These are phyloP conservation scores for Neodiprion pinetum DNA, from an alignment of 1,140 invertebrate genomes.

Conservation along the genomic window DNA sequence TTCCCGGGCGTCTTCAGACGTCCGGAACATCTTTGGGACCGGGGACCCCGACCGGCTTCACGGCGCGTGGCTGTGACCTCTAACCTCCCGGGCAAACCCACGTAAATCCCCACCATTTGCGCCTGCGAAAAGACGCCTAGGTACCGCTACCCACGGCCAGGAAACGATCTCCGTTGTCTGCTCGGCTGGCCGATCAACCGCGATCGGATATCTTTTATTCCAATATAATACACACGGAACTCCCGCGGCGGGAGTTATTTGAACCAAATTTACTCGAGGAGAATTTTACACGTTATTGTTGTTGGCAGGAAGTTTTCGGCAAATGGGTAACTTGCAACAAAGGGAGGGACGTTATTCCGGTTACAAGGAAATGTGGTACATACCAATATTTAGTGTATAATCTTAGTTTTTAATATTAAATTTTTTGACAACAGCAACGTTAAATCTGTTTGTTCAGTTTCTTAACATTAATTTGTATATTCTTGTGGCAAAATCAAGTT, in stretches of 20 bases:
- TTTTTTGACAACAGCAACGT: too few species aligned
- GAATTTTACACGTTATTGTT: neutral
- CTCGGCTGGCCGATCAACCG: neutral
- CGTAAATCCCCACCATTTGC: neutral
- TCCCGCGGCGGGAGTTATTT: neutral
- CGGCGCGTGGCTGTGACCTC: slow-evolving; percentile 1
- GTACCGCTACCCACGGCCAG: slow-evolving; percentile 11
- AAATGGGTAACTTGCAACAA: too few species aligned
- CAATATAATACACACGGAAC: neutral
- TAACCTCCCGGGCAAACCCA: slow-evolving; percentile 11
- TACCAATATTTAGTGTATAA: too few species aligned
- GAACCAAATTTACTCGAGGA: neutral
- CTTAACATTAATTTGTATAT: too few species aligned
- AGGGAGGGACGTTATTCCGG: too few species aligned
- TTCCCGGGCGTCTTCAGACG: too few species aligned
- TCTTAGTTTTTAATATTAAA: too few species aligned
- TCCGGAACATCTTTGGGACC: neutral
- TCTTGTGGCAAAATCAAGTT: too few species aligned
- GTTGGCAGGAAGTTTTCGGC: too few species aligned
- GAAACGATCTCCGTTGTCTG: slow-evolving; percentile 3
- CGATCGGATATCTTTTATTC: neutral
- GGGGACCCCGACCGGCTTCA: neutral
- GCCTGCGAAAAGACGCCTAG: neutral
- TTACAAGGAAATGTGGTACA: too few species aligned
- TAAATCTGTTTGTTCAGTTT: too few species aligned